A percentile compares a stretch with the other conserved stretches of the same genome.
phyloP scores from a whole-genome alignment of 1,140 invertebrate species.

The Magallana ariakensis region DNA sequence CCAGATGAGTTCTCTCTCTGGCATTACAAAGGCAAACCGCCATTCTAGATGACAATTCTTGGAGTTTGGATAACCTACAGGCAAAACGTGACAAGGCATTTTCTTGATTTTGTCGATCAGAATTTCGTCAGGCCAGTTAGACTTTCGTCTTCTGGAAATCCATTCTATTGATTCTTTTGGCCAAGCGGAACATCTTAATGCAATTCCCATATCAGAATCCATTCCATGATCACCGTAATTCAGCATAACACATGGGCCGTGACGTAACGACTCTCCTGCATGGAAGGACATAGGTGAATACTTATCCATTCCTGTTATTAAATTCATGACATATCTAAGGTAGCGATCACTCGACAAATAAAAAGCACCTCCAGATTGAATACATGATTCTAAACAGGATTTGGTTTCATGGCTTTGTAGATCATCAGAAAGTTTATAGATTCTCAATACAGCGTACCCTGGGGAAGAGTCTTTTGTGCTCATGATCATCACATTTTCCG shows the following conservation, averaged over 20 bases:
- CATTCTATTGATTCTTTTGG: constrained; percentile 48
- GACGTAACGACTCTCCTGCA: not conserved
- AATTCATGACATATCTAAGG: constrained; percentile 1
- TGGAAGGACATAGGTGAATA: constrained; percentile 3
- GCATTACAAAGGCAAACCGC: constrained; percentile 36
- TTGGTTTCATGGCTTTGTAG: not conserved
- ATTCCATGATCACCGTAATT: not conserved
- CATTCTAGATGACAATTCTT: not conserved
- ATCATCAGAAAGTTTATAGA: not conserved
- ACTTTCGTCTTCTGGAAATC: constrained; percentile 38
- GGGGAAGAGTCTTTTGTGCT: not conserved
- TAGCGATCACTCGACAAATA: constrained; percentile 15
- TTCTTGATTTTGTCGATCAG: constrained; percentile 38
- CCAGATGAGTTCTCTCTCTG: constrained; percentile 45
- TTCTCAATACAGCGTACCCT: not conserved
- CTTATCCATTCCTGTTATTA: constrained; percentile 10
- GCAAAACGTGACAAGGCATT: constrained; percentile 41
- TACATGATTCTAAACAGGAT: not conserved
- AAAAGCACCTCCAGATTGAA: not conserved
- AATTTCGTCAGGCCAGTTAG: constrained; percentile 35
- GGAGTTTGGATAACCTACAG: constrained; percentile 20
- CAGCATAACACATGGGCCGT: constrained; percentile 23
- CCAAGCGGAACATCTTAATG: constrained; percentile 30
- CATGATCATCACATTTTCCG: constrained; percentile 9
- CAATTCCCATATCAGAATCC: constrained; percentile 27